A percentile compares a stretch with the other conserved stretches of the same genome.
Conservation (phyloP, 1,140 invertebrate species). For the Drosophila kanapiae region DNA sequence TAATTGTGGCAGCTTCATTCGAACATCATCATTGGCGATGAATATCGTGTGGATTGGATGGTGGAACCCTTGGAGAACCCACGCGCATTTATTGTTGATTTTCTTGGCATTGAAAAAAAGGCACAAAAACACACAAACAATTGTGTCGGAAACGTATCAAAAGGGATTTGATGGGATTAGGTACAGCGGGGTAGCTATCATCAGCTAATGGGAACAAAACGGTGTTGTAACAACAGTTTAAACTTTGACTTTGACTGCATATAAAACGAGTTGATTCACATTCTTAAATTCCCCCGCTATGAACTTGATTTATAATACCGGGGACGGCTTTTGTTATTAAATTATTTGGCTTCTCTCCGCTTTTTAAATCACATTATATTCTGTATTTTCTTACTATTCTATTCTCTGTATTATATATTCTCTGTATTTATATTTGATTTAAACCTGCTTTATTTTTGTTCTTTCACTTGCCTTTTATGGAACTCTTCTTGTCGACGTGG, state of each 20-base stretch:
- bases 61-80: conserved; percentile 34
- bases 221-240: background rate
- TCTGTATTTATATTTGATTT: conserved; percentile 6
- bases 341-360: conserved; percentile 19
- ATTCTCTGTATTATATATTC: conserved; percentile 30
- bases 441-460: conserved; percentile 26
- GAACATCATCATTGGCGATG: conserved; percentile 3
- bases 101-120: conserved; percentile 69
- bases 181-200: background rate
- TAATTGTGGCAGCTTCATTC: conserved; percentile 52
- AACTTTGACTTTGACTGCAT: conserved; percentile 9
- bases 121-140: conserved; percentile 8
- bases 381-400: conserved; percentile 13
- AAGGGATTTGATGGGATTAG: conserved; percentile 14
- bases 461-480: conserved; percentile 58
- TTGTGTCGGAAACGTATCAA: conserved; percentile 22
- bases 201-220: conserved; percentile 24
- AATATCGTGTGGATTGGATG: conserved; percentile 15
- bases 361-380: conserved; percentile 1
- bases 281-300: conserved; percentile 1
- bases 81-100: conserved; percentile 50
- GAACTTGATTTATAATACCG: conserved; percentile 30
- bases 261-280: conserved; percentile 7
- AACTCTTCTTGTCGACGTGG: conserved; percentile 57
- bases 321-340: conserved; percentile 26